Conservation (phyloP, 2,888 invertebrate genomes). For the Tridacna crocea region DNA sequence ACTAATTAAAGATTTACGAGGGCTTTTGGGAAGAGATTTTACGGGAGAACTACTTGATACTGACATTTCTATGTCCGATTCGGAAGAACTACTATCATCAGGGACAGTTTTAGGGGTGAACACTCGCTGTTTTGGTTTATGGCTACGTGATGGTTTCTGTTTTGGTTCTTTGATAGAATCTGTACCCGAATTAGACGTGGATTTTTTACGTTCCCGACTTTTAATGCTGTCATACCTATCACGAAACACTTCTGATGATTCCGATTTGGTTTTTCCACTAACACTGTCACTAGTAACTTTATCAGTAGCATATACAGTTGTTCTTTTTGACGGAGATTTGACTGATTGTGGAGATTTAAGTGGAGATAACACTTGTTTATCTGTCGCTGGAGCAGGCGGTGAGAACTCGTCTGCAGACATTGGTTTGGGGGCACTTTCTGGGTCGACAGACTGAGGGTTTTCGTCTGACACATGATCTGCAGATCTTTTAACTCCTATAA, state of each 20-base stretch:
- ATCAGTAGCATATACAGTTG: not conserved
- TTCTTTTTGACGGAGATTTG: slow-evolving; percentile 47
- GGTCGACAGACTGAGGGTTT: slow-evolving; percentile 51
- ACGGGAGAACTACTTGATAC: slow-evolving; percentile 34
- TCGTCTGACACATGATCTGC: slow-evolving; percentile 59
- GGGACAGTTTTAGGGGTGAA: not conserved
- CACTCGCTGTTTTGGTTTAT: slow-evolving; percentile 7
- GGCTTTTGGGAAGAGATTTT: slow-evolving; percentile 51
- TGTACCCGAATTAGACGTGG: slow-evolving; percentile 24
- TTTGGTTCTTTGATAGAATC: slow-evolving; percentile 14
- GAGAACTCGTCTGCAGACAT: slow-evolving; percentile 64
- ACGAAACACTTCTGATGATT: not conserved
- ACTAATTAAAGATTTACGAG: slow-evolving; percentile 38
- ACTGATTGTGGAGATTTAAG: slow-evolving; percentile 54
- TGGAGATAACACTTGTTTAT: slow-evolving; percentile 53
- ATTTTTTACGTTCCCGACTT: slow-evolving; percentile 38
- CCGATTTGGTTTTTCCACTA: slow-evolving; percentile 5
- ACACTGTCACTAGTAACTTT: not conserved
- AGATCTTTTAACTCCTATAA: slow-evolving; percentile 40
- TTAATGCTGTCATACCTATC: slow-evolving; percentile 37
- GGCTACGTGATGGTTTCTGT: not conserved
- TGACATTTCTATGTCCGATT: slow-evolving; percentile 39
- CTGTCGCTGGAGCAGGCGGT: slow-evolving; percentile 49
- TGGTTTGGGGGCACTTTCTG: slow-evolving; percentile 44
- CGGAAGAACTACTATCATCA: slow-evolving; percentile 31